Conservation (phyloP, 2,797 vertebrate species). For the Smutsia gigantea region DNA sequence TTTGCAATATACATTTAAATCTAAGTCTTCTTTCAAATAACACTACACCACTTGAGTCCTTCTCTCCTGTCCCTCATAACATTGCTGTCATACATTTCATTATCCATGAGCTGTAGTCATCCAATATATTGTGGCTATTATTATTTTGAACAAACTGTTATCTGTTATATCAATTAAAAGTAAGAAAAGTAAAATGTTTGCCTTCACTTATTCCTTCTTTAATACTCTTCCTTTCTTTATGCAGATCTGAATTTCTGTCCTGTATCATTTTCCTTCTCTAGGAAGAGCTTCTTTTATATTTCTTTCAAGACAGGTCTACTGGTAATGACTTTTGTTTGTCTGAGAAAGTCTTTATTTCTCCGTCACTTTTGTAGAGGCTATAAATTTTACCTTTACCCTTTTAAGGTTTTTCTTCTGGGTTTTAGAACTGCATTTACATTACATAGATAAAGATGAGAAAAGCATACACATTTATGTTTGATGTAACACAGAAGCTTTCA, state of each 20-base stretch:
- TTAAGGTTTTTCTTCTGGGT: neutral
- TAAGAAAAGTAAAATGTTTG: too few species aligned
- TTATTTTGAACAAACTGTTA: neutral
- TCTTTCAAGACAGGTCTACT: neutral
- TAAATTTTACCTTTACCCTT: neutral
- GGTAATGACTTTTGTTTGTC: neutral
- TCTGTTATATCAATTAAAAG: too few species aligned
- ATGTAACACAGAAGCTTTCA: neutral
- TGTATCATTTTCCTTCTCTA: neutral
- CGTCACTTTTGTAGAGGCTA: neutral
- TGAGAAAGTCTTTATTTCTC: neutral
- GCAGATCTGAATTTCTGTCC: neutral
- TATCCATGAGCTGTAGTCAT: neutral
- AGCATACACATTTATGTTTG: neutral
- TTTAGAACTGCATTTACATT: neutral
- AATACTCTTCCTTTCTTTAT: too few species aligned
- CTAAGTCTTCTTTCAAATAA: neutral
- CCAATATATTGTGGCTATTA: neutral
- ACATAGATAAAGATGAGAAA: neutral
- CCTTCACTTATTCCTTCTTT: too few species aligned
- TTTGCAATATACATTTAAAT: constrained; percentile 1
- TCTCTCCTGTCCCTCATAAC: neutral
- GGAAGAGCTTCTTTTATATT: neutral
- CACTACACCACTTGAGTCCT: neutral
- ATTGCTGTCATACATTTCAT: neutral